Percentiles rank a stretch among this genome's conserved stretches.
These are phyloP conservation scores for Acrossocheilus wenchowensis DNA, from an alignment of 2,797 vertebrate species.

Conservation along the genomic window DNA sequence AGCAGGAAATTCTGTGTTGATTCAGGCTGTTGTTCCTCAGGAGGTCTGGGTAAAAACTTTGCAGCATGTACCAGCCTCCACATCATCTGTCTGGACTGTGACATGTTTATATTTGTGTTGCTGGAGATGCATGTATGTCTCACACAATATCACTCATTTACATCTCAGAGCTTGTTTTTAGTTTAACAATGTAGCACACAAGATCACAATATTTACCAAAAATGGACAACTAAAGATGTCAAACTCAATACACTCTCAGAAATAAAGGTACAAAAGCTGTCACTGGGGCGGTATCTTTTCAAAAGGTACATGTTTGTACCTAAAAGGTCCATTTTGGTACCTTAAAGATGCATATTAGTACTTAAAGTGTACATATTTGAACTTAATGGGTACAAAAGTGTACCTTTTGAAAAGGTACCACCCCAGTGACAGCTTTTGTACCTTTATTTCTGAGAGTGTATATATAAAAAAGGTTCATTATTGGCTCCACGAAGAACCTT, in stretches of 20 bases:
- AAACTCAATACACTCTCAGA: background rate
- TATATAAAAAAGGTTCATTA: background rate
- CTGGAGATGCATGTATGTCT: background rate
- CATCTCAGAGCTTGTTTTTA: background rate
- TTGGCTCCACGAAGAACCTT: background rate
- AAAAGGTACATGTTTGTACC: too few species aligned
- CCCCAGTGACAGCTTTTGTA: too few species aligned
- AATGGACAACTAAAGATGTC: background rate
- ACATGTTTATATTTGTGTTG: conserved; percentile 7
- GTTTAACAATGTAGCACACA: background rate
- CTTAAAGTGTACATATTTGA: too few species aligned
- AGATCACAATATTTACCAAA: background rate
- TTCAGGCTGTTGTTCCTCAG: conserved; percentile 58
- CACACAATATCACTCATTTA: background rate
- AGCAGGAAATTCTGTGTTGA: conserved; percentile 57
- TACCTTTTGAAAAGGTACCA: too few species aligned
- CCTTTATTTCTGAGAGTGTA: too few species aligned
- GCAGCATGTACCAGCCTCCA: background rate
- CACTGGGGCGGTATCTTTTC: too few species aligned
- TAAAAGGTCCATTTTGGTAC: too few species aligned
- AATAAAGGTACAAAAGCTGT: too few species aligned
- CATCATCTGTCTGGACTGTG: background rate
- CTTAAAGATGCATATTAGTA: too few species aligned
- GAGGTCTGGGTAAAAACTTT: conserved; percentile 7
- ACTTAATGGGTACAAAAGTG: too few species aligned